Evolutionary conservation across 2,888 invertebrate genomes (phyloP).

Genomic region (Apamea crenata): DNA sequence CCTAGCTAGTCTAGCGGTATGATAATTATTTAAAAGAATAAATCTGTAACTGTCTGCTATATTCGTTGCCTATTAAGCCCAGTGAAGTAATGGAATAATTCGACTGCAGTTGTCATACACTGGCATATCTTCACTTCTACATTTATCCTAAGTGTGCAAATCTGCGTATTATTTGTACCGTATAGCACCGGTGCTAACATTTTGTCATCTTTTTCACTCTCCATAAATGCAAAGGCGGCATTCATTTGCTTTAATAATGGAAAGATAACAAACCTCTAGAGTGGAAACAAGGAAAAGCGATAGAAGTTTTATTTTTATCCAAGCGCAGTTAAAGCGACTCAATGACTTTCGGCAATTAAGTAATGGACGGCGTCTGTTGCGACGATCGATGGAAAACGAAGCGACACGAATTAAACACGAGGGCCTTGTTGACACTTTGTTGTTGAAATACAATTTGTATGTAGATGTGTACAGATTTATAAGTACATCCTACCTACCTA

Average conservation of each 20-base stretch:
- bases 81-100: not conserved
- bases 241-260: constrained; percentile 7
- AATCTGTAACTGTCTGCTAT: not conserved
- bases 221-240: constrained; percentile 4
- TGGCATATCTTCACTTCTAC: not conserved
- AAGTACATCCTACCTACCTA: not conserved
- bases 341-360: constrained; percentile 75
- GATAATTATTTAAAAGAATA: not conserved
- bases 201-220: not conserved
- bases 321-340: constrained; percentile 56
- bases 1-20: not conserved
- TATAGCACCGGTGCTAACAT: not conserved
- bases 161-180: not conserved
- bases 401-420: constrained; percentile 34
- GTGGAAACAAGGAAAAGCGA: constrained; percentile 24
- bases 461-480: not conserved
- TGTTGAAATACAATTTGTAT: constrained; percentile 6
- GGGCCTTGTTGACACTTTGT: constrained; percentile 29
- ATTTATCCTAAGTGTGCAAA: not conserved
- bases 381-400: constrained; percentile 65
- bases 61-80: not conserved
- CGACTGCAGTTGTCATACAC: not conserved
- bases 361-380: constrained; percentile 71
- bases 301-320: constrained; percentile 49
- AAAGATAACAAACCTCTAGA: constrained; percentile 26